Evolutionary conservation across 2,113 vertebrate species (phyloP).

Genomic region (Numenius arquata): DNA sequence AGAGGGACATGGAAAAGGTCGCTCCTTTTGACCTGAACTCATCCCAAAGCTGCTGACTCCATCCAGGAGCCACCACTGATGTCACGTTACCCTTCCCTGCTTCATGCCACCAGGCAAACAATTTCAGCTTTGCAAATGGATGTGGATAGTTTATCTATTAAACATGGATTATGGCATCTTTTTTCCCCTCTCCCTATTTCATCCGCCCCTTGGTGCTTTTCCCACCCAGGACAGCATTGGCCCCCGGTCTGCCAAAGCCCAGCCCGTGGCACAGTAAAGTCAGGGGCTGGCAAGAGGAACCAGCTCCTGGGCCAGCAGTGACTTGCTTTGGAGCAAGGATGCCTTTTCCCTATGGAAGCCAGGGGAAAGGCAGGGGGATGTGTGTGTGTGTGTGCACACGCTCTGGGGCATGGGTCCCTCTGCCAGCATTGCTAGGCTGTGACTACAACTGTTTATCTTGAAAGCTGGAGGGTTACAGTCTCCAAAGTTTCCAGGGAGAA

Average conservation of each 20-base stretch:
- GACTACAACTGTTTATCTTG: constrained; percentile 60
- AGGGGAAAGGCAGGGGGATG: neutral
- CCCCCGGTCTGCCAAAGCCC: neutral
- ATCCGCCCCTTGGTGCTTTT: neutral
- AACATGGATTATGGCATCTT: neutral
- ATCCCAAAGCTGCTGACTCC: neutral
- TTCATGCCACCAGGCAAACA: neutral
- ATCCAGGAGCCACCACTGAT: neutral
- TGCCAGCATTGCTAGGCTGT: constrained; percentile 59
- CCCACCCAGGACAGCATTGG: neutral
- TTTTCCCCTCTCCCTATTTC: neutral
- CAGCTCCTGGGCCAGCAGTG: neutral
- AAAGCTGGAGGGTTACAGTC: constrained; percentile 28
- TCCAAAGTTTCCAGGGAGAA: constrained; percentile 68
- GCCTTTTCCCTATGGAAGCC: neutral
- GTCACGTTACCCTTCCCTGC: neutral
- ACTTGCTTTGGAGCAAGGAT: neutral
- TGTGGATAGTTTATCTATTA: neutral
- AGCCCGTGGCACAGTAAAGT: neutral
- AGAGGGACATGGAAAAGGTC: neutral
- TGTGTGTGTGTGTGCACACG: neutral
- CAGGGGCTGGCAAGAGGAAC: neutral
- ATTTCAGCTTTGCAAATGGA: neutral
- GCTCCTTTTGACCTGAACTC: neutral
- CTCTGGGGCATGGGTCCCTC: neutral